These are phyloP conservation scores for Lepidochitona cinerea DNA, from an alignment of 2,888 invertebrate genomes.

Conservation along the genomic window DNA sequence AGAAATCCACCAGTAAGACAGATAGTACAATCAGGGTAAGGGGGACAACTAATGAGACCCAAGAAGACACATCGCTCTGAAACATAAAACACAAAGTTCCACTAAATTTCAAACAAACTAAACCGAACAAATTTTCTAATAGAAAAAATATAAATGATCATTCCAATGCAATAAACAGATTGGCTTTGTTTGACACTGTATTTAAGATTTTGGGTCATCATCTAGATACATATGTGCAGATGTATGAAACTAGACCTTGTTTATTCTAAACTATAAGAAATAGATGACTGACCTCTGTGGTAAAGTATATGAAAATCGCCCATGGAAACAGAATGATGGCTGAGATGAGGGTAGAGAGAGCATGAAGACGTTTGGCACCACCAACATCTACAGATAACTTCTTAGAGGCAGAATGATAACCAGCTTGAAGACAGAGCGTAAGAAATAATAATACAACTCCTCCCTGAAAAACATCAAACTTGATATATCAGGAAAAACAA, in stretches of 20 bases:
- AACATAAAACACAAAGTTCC: neutral
- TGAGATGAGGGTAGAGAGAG: conserved; percentile 72
- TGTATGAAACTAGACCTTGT: no score
- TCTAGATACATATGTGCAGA: no score
- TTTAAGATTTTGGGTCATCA: no score
- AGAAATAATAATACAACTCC: conserved; percentile 73
- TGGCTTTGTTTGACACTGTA: no score
- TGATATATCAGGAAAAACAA: no score
- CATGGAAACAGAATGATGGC: conserved; percentile 71
- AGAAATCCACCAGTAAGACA: conserved; percentile 73
- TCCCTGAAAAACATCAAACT: conserved; percentile 67
- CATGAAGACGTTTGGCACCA: conserved; percentile 73
- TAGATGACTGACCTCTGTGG: conserved; percentile 61
- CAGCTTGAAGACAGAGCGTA: conserved; percentile 70
- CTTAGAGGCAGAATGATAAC: conserved; percentile 70
- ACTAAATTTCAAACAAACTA: neutral
- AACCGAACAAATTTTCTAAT: no score
- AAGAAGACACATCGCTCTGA: conserved; percentile 58
- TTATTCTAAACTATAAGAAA: no score
- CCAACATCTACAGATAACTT: conserved; percentile 74
- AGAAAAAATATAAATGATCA: no score
- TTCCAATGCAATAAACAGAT: no score
- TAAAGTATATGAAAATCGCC: conserved; percentile 70
- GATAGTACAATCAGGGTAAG: conserved; percentile 68
- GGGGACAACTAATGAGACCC: conserved; percentile 62